Percentiles rank a stretch among this genome's conserved stretches.
Evolutionary conservation across 2,113 vertebrate genomes (phyloP).

Genomic region (Gopherus evgoodei): DNA sequence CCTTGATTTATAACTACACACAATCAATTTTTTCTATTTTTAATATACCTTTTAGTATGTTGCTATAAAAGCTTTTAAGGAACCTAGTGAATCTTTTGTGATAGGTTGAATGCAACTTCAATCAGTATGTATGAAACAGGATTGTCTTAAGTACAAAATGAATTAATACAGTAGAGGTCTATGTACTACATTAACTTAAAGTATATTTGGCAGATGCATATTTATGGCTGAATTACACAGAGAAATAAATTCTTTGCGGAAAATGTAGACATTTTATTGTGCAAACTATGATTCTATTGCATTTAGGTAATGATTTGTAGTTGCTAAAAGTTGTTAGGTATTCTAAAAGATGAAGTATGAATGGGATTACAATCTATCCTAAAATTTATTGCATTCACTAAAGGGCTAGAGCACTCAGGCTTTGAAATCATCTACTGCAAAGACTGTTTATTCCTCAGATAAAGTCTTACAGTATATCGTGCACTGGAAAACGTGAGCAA

Average conservation of each 20-base stretch:
- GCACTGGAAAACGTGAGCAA: conserved; percentile 52
- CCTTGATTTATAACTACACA: conserved; percentile 66
- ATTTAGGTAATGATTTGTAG: conserved; percentile 79
- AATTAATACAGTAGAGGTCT: conserved; percentile 73
- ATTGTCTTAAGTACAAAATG: conserved; percentile 69
- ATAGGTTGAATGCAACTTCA: conserved; percentile 43
- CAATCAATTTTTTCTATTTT: conserved; percentile 67
- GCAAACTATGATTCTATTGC: conserved; percentile 62
- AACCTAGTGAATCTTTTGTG: conserved; percentile 72
- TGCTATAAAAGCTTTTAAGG: conserved; percentile 78
- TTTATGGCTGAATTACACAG: conserved; percentile 69
- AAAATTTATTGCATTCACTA: conserved; percentile 79
- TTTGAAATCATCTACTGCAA: conserved; percentile 78
- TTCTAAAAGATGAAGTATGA: conserved; percentile 77
- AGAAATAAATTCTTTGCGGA: conserved; percentile 59
- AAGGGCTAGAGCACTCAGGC: conserved; percentile 72
- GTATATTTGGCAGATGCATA: conserved; percentile 67
- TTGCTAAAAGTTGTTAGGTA: conserved; percentile 74
- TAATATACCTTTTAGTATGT: conserved; percentile 63
- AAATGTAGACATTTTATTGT: conserved; percentile 51
- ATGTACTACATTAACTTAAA: conserved; percentile 65
- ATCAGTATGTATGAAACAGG: conserved; percentile 70
- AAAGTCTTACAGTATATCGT: conserved; percentile 70
- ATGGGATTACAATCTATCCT: conserved; percentile 74
- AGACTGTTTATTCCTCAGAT: conserved; percentile 73